Evolutionary conservation across 1,140 invertebrate genomes (phyloP).

Genomic region (Neoseiulus cucumeris): DNA sequence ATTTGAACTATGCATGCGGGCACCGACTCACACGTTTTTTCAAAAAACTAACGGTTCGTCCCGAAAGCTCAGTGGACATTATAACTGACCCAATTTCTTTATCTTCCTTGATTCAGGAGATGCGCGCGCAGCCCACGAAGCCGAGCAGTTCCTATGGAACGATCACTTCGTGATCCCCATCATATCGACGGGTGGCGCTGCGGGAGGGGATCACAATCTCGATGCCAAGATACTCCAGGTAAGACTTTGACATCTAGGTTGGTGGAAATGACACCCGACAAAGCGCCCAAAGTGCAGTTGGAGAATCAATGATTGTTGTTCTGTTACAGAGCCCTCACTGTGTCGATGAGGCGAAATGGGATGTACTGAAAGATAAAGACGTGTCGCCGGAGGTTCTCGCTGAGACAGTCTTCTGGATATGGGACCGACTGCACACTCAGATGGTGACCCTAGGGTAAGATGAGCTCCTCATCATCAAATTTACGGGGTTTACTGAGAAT

Average conservation of each 20-base stretch:
- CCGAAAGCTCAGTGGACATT: too few species aligned
- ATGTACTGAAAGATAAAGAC: conserved; percentile 20
- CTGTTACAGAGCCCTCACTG: conserved; percentile 23
- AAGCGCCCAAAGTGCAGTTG: neutral
- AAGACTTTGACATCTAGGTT: neutral
- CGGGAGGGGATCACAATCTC: conserved; percentile 24
- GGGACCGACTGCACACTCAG: neutral
- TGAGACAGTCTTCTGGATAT: conserved; percentile 22
- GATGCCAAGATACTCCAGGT: conserved; percentile 27
- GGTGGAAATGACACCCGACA: neutral
- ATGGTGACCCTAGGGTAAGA: neutral
- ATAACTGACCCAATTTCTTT: too few species aligned
- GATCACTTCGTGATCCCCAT: conserved; percentile 28
- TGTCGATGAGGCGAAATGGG: conserved; percentile 24
- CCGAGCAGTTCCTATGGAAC: conserved; percentile 29
- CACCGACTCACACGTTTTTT: too few species aligned
- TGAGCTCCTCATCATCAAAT: neutral
- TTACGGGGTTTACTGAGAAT: neutral
- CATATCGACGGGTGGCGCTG: conserved; percentile 24
- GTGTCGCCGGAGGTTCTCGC: conserved; percentile 22
- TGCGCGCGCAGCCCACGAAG: conserved; percentile 24
- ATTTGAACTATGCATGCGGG: conserved; percentile 10
- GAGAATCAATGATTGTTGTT: conserved; percentile 2
- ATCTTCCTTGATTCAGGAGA: conserved; percentile 21
- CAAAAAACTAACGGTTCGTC: too few species aligned